Conservation (phyloP, 2,113 vertebrate genomes). For the Opisthocomus hoazin region DNA sequence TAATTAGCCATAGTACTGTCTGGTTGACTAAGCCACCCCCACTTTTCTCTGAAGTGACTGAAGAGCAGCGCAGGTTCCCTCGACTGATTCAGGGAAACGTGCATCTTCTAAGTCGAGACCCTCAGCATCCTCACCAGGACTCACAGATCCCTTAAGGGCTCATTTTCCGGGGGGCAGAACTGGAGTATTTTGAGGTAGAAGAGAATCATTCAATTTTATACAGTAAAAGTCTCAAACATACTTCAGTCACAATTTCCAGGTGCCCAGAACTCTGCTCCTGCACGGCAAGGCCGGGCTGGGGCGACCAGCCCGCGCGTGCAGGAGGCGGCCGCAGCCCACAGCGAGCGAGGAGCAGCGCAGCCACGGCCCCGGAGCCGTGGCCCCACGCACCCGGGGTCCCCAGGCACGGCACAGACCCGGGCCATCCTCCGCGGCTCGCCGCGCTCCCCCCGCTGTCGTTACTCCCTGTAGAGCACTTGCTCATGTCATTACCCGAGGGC, state of each 20-base stretch:
- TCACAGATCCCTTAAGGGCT: neutral
- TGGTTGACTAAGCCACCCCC: neutral
- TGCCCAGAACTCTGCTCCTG: neutral
- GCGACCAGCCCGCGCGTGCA: rapidly evolving
- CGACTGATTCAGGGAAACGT: rapidly evolving
- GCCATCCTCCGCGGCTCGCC: neutral
- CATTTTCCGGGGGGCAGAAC: neutral
- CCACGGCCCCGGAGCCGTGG: rapidly evolving
- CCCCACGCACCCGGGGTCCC: neutral
- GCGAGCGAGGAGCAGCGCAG: neutral
- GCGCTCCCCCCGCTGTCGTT: neutral
- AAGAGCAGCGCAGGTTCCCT: neutral
- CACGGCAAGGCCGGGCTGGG: neutral
- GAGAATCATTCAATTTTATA: neutral
- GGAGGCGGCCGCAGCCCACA: neutral
- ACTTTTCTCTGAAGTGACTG: neutral
- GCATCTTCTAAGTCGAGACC: neutral
- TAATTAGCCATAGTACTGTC: neutral
- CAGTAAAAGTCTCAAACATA: neutral
- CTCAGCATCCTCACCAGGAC: neutral
- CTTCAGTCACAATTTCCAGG: neutral
- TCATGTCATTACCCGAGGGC: neutral
- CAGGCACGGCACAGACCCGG: neutral
- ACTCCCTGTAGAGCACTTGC: neutral
- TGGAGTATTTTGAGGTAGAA: neutral